Evolutionary conservation across 2,797 vertebrate species (phyloP), one percentile per base, ranked within the genome.

Genomic region (Epinephelus coioides): DNA sequence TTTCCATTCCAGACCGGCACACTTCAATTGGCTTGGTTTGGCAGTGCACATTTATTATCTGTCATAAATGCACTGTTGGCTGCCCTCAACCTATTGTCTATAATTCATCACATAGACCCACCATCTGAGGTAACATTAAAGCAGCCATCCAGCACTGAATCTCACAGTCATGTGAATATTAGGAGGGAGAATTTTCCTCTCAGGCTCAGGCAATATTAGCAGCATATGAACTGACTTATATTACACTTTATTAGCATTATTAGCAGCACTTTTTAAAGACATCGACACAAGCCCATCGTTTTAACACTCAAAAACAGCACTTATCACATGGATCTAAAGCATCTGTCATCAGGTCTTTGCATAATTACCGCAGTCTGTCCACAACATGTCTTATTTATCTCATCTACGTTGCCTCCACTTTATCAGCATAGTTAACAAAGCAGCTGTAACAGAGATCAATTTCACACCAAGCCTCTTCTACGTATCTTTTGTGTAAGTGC

Each of bases 41-140:
- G 84, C 87, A 85, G 76, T 66, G 88, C 88, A 90, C 91, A 91
- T 95, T 92, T 91, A 93, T 93, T 92, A 93, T 87, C 93, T 93
- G 92, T 93, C 90, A 90, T 88, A 88, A 91, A 89, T 87, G 90
- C 90, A 87, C 85, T 75, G 90, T 83, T 90, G 90, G 74, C 89
- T 92, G 86, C 88, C 85, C 87, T 90, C 89, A 89, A 87, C 86
- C 90, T 87, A 87, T 88, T 91, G 86, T 92, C 86, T 87, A 78
- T 91, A 93, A 94, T 94, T 90, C 91, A 93, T 92, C 90, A 92
- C 86, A 77, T 63, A 89, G 77, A 82, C 40, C 56, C 84, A 66
- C 87, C 69, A 75, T 88, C 83, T 82, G 80, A 88, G 76, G 85
- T 84, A 89, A 90, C 88, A 87, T 89, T 84, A 91, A 93, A 82